Evolutionary conservation across 2,113 vertebrate species (phyloP).

Genomic region (Petrocephalus microphthalmus): DNA sequence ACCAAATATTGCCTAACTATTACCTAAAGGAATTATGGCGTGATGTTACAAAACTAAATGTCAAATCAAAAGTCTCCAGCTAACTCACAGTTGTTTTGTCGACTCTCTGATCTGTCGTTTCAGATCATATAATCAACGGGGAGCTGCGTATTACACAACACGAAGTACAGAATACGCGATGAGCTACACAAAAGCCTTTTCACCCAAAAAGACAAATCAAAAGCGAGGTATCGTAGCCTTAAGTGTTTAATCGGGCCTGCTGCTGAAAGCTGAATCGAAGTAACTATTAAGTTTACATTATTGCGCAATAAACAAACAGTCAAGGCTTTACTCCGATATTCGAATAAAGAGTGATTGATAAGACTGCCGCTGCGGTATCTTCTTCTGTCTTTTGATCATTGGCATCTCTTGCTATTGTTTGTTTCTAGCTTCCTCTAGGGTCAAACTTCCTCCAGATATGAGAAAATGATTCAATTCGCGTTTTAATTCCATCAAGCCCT

Average conservation of each 20-base stretch:
- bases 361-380: conserved; percentile 7
- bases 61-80: neutral
- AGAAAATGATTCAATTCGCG: neutral
- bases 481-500: neutral
- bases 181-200: neutral
- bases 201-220: neutral
- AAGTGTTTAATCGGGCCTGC: neutral
- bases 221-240: neutral
- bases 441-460: conserved; percentile 31
- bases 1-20: neutral
- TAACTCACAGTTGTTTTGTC: neutral
- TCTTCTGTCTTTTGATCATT: conserved; percentile 21
- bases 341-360: neutral
- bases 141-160: neutral
- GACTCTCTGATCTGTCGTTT: neutral
- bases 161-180: neutral
- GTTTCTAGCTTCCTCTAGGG: conserved; percentile 29
- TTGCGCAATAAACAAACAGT: neutral
- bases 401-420: conserved; percentile 35
- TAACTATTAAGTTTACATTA: neutral
- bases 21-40: neutral
- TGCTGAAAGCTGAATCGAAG: neutral
- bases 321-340: neutral
- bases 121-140: neutral
- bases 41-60: neutral